Evolutionary conservation across 2,888 invertebrate genomes (phyloP), one percentile per base, ranked within the genome.

Genomic region (Busseola fusca): DNA sequence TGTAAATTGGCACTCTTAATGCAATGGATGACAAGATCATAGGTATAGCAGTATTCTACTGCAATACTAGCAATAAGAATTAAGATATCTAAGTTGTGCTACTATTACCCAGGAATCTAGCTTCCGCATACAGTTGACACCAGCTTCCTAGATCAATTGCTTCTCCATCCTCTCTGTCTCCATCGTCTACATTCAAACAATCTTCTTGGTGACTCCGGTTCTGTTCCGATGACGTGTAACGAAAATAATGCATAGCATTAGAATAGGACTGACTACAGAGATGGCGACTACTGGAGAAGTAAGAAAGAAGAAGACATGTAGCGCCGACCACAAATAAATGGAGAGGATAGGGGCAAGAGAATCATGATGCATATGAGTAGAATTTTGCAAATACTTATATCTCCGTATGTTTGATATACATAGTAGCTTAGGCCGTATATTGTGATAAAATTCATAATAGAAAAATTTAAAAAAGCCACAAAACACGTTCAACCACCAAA

Each of bases 401-500:
- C 16, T 16, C 12, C 1, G n/a, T n/a, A 54, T 30, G 7, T 27
- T 37, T 30, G 7, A 21, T 37, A 69, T 16, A 37, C 16, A 21
- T 48, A 34, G 34, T 25, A 25, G 34, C 27, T 42, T 37, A 71
- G 30, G 1, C 40, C 2, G 25, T 27, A 64, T n/a, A 14, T 37
- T 21, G 14, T n/a, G 21, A 58, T 52, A 34, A 52, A 37, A 27
- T 25, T 58, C 5, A 54, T 34, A 21, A 52, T 25, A 45, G 42
- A 42, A 48, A 60, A 63, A 57, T 42, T 54, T 56, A 40, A 52
- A 60, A 34, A 42, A 58, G 25, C 34, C n/a, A 59, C 57, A 34
- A 27, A 71, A 66, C 56, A 67, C 37, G 50, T 48, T 42, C 54
- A 21, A 42, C 40, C 37, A 62, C 37, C 64, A 57, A 64, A 64